Evolutionary conservation across 2,113 vertebrate species (phyloP).

Genomic region (Eidolon helvum): DNA sequence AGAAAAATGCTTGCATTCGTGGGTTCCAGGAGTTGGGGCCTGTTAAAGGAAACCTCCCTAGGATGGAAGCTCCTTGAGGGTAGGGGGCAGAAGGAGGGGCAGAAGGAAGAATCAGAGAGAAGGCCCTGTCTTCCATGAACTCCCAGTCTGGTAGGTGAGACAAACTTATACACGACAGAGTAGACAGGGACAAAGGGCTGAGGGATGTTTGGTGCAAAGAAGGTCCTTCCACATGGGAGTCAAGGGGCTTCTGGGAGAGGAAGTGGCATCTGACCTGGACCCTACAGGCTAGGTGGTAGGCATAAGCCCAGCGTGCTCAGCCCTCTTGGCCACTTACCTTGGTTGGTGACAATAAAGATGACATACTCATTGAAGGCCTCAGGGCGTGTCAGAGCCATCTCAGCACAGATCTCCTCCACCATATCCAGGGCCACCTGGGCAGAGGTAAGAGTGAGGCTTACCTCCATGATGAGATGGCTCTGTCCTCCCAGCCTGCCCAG

Average conservation of each 20-base stretch:
- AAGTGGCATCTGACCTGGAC: not conserved
- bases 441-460: not conserved
- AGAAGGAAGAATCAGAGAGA: too few species aligned
- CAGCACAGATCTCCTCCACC: constrained; percentile 93
- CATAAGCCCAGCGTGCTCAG: not conserved
- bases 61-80: not conserved
- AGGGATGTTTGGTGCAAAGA: rapidly evolving
- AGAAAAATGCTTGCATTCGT: not conserved
- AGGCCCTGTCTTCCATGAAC: not conserved
- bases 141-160: rapidly evolving
- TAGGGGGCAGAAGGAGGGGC: not conserved
- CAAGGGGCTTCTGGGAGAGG: not conserved
- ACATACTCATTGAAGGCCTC: constrained; percentile 94
- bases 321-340: constrained; percentile 83
- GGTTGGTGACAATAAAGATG: constrained; percentile 92
- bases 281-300: too few species aligned
- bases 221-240: not conserved
- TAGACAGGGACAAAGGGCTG: not conserved
- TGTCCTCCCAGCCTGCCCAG: not conserved
- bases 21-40: not conserved
- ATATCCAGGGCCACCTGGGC: constrained; percentile 92
- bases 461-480: not conserved
- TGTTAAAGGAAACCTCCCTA: not conserved
- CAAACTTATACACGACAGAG: not conserved
- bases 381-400: constrained; percentile 91